Base-by-base conservation (phyloP, 53 echinoderm and acorn worm species). In the Stichopus horrens region DNA sequence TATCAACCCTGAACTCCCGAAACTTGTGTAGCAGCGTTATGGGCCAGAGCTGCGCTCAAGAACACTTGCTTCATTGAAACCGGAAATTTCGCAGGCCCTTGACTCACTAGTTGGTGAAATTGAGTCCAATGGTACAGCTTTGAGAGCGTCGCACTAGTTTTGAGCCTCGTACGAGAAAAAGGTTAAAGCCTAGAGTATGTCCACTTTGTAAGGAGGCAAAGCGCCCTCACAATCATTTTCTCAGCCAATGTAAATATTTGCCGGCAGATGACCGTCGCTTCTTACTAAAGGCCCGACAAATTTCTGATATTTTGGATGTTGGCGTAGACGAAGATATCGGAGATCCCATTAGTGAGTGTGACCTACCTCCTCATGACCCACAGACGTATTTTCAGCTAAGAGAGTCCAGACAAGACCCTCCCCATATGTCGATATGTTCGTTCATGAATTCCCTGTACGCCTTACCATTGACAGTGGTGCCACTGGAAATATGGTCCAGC, bases 31-130 rank as follows among this genome's bases (percentile, higher is more conserved):
- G n/a, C n/a, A n/a, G n/a, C n/a, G n/a, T n/a, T n/a, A n/a, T n/a
- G n/a, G n/a, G n/a, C n/a, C n/a, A 16, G 94, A 94, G 59, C 66
- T 93, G 5, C 83, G 94, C 6, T 89, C 95, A 2, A 79, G 90
- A 52, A 89, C 88, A 10, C 88, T 94, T 5, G 89, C 91, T 5
- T 90, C 92, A 7, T 57, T 94, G 4, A 94, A n/a, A n/a, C n/a
- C n/a, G n/a, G n/a, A n/a, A n/a, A n/a, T n/a, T n/a, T n/a, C n/a
- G n/a, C n/a, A n/a, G 65, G 94, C 94, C 23, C 73, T 89, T 4
- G 91, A 89, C 63, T 85, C 77, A n/a, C 76, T 94, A 6, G 58
- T 90, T 2, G 89, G 89, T 0, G 89, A 92, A n/a, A 51, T 54
- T 53, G 55, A 23, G 53, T 7, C 67, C 54, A 20, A 67, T 55